phyloP scores from a whole-genome alignment of 2,888 invertebrate genomes.

The Amphipyra tragopoginis region DNA sequence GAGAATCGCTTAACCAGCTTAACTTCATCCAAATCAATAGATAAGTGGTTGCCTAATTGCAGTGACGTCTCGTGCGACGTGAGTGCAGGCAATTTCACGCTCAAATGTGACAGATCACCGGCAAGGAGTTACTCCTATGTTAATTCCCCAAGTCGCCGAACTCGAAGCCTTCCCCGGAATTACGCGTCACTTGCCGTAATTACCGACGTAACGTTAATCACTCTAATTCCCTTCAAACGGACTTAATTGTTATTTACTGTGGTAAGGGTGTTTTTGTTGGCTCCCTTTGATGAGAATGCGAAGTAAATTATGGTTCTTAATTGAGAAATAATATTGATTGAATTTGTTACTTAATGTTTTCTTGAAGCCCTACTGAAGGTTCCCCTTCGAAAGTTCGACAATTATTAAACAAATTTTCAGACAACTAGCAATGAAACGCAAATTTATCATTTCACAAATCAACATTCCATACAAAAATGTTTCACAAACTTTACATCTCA shows the following conservation, averaged over 20 bases:
- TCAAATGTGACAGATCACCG: slow-evolving; percentile 48
- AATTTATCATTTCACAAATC: too few species aligned
- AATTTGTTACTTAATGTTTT: not conserved
- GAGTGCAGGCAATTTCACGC: slow-evolving; percentile 58
- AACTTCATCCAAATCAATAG: slow-evolving; percentile 14
- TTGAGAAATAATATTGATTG: slow-evolving; percentile 2
- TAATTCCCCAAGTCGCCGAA: slow-evolving; percentile 57
- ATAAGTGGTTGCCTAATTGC: slow-evolving; percentile 16
- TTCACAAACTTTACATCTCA: too few species aligned
- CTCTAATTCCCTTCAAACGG: slow-evolving; percentile 33
- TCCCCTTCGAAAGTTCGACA: too few species aligned
- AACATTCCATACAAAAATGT: too few species aligned
- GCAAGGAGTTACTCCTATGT: slow-evolving; percentile 43
- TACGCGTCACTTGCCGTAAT: slow-evolving; percentile 50
- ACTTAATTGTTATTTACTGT: slow-evolving; percentile 44
- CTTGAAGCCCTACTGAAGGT: too few species aligned
- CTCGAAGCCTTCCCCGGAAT: slow-evolving; percentile 36
- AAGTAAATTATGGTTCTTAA: not conserved
- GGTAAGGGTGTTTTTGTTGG: not conserved
- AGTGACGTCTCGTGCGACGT: slow-evolving; percentile 29
- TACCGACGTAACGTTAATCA: slow-evolving; percentile 61
- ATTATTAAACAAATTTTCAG: too few species aligned
- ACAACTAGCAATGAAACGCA: too few species aligned
- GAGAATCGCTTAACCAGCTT: not conserved
- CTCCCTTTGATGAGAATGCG: not conserved